Evolutionary conservation across 2,113 vertebrate genomes (phyloP).

Genomic region (Capreolus pygargus): DNA sequence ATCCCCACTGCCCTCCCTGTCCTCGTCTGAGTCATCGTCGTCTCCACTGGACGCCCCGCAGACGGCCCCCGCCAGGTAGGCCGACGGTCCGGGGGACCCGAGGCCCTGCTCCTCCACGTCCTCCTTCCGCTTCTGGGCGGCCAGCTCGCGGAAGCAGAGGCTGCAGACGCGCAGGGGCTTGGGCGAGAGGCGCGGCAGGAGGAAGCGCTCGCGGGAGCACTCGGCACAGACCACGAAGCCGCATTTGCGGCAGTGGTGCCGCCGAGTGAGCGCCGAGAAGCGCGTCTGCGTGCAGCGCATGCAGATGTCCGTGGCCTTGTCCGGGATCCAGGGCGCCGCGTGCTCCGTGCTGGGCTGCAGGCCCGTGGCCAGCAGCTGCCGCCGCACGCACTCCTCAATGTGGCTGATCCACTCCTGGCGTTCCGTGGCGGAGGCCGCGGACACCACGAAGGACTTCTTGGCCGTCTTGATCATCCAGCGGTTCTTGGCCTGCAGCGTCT

Average conservation of each 20-base stretch:
- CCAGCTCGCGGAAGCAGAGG: conserved; percentile 82
- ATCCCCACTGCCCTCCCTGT: conserved; percentile 66
- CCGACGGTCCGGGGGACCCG: background rate
- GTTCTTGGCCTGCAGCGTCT: conserved; percentile 86
- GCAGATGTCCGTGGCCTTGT: conserved; percentile 88
- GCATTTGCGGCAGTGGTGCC: conserved; percentile 93
- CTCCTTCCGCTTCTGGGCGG: conserved; percentile 57
- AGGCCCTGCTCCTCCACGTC: conserved; percentile 48
- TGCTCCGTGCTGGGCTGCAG: conserved; percentile 71
- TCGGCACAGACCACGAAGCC: conserved; percentile 90
- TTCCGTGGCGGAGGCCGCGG: conserved; percentile 85
- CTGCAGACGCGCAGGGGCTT: conserved; percentile 88
- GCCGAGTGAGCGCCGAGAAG: conserved; percentile 86
- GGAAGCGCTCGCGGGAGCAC: conserved; percentile 87
- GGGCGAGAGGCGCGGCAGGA: conserved; percentile 86
- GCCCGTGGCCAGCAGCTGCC: conserved; percentile 74
- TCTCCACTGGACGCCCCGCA: conserved; percentile 82
- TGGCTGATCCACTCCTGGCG: conserved; percentile 92
- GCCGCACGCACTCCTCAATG: conserved; percentile 85
- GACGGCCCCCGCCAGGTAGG: background rate
- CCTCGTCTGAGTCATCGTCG: conserved; percentile 77
- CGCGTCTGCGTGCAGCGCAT: conserved; percentile 90
- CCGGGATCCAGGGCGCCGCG: conserved; percentile 89
- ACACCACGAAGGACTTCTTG: conserved; percentile 92
- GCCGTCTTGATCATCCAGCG: conserved; percentile 94